Evolutionary conservation across 2,888 invertebrate genomes (phyloP).

Genomic region (Drosophila fungiperda): DNA sequence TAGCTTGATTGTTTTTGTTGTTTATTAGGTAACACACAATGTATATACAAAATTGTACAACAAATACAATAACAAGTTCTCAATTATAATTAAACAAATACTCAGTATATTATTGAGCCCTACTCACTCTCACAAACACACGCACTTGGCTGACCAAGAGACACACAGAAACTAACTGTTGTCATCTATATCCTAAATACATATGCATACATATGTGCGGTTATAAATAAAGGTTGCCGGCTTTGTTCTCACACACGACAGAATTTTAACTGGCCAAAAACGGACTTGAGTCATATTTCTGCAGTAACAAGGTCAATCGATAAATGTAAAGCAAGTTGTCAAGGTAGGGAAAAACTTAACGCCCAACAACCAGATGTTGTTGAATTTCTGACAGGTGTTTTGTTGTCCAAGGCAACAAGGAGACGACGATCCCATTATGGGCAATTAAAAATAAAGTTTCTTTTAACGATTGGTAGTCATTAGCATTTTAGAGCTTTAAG

Average conservation of each 20-base stretch:
- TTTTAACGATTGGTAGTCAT: slow-evolving; percentile 48
- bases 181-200: neutral
- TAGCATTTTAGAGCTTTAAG: slow-evolving; percentile 22
- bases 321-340: slow-evolving; percentile 69
- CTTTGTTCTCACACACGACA: slow-evolving; percentile 41
- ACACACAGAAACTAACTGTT: slow-evolving; percentile 39
- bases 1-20: slow-evolving; percentile 15
- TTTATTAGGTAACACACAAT: slow-evolving; percentile 15
- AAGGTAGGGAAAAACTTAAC: slow-evolving; percentile 63
- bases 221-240: neutral
- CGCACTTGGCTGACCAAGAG: slow-evolving; percentile 27
- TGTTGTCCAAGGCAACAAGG: slow-evolving; percentile 66
- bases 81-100: slow-evolving; percentile 29
- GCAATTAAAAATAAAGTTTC: slow-evolving; percentile 48
- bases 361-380: slow-evolving; percentile 65
- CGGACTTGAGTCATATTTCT: slow-evolving; percentile 67
- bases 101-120: slow-evolving; percentile 18
- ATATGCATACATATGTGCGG: neutral
- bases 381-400: slow-evolving; percentile 66
- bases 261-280: slow-evolving; percentile 29
- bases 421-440: neutral
- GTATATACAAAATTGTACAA: neutral
- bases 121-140: slow-evolving; percentile 21
- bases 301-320: slow-evolving; percentile 79
- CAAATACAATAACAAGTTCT: slow-evolving; percentile 3